These are phyloP conservation scores for Pseudonaja textilis DNA, from an alignment of 2,113 vertebrate species.

Conservation along the genomic window DNA sequence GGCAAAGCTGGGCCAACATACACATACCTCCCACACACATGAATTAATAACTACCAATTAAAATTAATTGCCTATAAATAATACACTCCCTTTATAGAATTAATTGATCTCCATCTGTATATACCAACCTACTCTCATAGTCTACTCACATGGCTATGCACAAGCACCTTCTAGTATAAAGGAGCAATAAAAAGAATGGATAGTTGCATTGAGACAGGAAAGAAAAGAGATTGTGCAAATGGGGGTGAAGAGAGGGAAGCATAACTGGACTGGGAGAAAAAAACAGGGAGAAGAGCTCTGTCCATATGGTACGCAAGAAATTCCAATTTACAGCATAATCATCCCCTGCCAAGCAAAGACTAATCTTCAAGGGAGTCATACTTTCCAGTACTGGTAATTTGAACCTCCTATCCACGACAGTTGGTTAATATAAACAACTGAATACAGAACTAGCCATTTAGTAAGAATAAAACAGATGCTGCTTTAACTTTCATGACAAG, in stretches of 20 bases:
- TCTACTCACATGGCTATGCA: not conserved
- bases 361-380: not conserved
- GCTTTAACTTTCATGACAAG: not conserved
- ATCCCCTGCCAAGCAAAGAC: not conserved
- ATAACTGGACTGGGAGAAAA: not conserved
- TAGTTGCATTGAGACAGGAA: not conserved
- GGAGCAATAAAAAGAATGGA: not conserved
- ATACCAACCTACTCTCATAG: not conserved
- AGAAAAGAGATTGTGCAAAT: not conserved
- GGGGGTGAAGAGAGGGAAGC: not conserved
- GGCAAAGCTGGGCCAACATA: not conserved
- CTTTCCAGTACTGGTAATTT: not conserved
- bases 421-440: not conserved
- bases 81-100: not conserved
- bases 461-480: not conserved
- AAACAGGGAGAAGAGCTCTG: not conserved
- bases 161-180: not conserved
- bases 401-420: not conserved
- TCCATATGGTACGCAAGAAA: not conserved
- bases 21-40: not conserved
- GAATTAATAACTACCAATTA: not conserved
- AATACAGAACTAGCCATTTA: not conserved
- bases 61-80: not conserved
- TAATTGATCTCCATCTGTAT: not conserved
- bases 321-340: not conserved